Evolutionary conservation across 2,113 vertebrate species (phyloP), one percentile per base, ranked within the genome.

Genomic region (Protobothrops flavoviridis): DNA sequence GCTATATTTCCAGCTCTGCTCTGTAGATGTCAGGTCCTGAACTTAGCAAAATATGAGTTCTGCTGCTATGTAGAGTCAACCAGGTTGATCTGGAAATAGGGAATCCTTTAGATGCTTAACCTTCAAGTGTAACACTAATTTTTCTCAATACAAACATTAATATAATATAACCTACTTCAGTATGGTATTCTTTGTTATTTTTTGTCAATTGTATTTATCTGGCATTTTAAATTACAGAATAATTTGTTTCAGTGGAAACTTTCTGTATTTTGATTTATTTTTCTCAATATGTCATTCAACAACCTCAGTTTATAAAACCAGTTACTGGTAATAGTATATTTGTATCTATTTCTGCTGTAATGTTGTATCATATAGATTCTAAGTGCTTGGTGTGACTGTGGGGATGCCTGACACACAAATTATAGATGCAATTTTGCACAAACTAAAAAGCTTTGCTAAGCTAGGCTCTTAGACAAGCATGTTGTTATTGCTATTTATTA

Each of bases 171-270:
- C 21, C 45, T n/a, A 48, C 13, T 26, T 48, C 6, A 5, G 3
- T 69, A 57, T 48, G 61, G 59, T 81, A 39, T 17, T 39, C 29
- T 5, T 13, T 81, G 20, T 81, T 39, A 39, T 81, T 81, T 81
- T 81, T 39, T 81, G 20, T 39, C 69, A 81, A 91, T 85, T 87
- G 23, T 61, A 91, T 91, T 90, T 81, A 81, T 81, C 0, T 4
- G 29, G 10, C 85, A 52, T 91, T n/a, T 33, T 2, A 61, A 50
- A 52, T 10, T 3, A 48, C 89, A 0, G 26, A 50, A 74, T 57
- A 57, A 15, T 85, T 94, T 39, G 15, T 93, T 94, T 85, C 61
- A 94, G 93, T 93, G 43, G 88, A 93, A 93, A 91, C 64, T 26
- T 39, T 95, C 21, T 85, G 59, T 52, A 39, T 69, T 45, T 91